Evolutionary conservation across 2,797 vertebrate genomes (phyloP), one percentile per base, ranked within the genome.

Genomic region (Cyprinodon diabolis): DNA sequence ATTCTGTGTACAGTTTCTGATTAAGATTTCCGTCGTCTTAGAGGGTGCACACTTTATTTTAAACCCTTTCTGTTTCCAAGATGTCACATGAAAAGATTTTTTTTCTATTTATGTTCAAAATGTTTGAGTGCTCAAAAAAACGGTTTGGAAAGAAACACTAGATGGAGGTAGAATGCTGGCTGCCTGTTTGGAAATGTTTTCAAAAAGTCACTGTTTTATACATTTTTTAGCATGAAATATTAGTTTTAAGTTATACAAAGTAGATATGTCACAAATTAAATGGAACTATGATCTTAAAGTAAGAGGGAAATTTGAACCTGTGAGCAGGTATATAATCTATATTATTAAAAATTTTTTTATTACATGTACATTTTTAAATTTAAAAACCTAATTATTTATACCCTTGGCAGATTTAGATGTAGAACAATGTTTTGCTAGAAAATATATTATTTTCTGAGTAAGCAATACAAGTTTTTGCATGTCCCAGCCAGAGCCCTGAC

Each of bases 111-210:
- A 65, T 88, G 77, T 68, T 72, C 84, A 68, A n/a, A 5, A 52
- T 52, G 76, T 69, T 49, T 72, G 48, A 77, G 40, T 67, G 54
- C 75, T 84, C 23, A 43, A 14, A 66, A 77, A 80, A 71, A 66
- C 72, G 45, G 58, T 73, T 83, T 80, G 63, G 52, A 25, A 79
- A 69, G 87, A 84, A 85, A 90, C 93, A 92, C 93, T 93, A 93
- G 93, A 90, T 94, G 93, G 90, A 93, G 92, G 94, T 92, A 93
- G 83, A 78, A 91, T 88, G 87, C 68, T 67, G 74, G 79, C 87
- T 83, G 71, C 52, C 43, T 49, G 45, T 55, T 84, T 58, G 55
- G 6, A 55, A 47, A 43, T 4, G 30, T 63, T 49, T 6, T 21
- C 12, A 71, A 73, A 72, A 70, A 12, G 14, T 65, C 52, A 48